Evolutionary conservation across 2,113 vertebrate genomes (phyloP).

Genomic region (Pseudois nayaur): DNA sequence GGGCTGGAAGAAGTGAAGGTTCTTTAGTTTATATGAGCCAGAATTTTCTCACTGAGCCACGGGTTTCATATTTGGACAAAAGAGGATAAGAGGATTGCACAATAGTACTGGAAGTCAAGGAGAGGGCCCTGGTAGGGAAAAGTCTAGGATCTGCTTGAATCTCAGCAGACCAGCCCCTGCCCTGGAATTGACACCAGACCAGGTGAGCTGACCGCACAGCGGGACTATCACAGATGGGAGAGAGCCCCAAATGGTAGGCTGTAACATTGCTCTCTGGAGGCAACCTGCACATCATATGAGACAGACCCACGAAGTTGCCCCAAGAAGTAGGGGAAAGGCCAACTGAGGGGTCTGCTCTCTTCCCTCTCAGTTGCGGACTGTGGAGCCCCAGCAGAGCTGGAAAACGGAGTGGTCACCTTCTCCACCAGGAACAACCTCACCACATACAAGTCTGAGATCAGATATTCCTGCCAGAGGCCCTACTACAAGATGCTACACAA

Average conservation of each 20-base stretch:
- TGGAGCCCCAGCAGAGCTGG: slow-evolving; percentile 80
- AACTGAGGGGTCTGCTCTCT: neutral
- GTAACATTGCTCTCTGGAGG: neutral
- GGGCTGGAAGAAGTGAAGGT: neutral
- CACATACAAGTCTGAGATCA: slow-evolving; percentile 84
- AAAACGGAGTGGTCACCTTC: slow-evolving; percentile 84
- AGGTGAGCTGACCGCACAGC: neutral
- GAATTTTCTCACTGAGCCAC: slow-evolving; percentile 1
- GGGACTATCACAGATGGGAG: neutral
- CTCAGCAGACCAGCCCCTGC: neutral
- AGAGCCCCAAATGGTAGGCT: neutral
- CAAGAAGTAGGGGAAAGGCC: neutral
- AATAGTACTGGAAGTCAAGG: neutral
- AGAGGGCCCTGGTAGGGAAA: neutral
- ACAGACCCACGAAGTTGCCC: neutral
- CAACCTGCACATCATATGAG: neutral
- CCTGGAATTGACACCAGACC: neutral
- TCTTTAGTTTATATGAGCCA: neutral
- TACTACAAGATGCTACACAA: slow-evolving; percentile 81
- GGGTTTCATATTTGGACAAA: neutral
- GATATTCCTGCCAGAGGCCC: slow-evolving; percentile 85
- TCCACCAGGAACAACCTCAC: slow-evolving; percentile 87
- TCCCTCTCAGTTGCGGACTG: slow-evolving; percentile 90
- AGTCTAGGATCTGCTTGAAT: neutral
- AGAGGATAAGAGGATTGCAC: neutral